These are phyloP conservation scores for Cuculus canorus DNA, from an alignment of 2,797 vertebrate species.

Conservation along the genomic window DNA sequence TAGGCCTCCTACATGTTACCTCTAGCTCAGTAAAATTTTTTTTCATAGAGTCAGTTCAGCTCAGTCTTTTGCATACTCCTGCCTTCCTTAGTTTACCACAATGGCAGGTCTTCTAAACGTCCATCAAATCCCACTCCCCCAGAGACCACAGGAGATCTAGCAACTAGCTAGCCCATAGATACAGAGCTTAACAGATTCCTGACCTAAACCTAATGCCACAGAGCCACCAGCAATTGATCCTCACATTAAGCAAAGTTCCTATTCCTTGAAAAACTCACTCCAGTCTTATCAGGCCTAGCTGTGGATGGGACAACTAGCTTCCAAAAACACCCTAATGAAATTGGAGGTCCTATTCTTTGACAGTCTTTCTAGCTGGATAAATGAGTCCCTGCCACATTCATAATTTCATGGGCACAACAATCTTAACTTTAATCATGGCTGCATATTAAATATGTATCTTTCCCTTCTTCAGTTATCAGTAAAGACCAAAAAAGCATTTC, in stretches of 20 bases:
- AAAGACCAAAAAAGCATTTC: background rate
- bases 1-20: background rate
- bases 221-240: background rate
- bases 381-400: background rate
- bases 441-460: background rate
- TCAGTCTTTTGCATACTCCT: background rate
- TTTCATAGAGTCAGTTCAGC: background rate
- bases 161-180: background rate
- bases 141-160: background rate
- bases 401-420: background rate
- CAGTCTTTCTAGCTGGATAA: background rate
- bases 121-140: too few species aligned
- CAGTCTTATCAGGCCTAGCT: background rate
- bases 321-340: background rate
- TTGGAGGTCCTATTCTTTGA: background rate
- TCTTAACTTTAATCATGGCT: background rate
- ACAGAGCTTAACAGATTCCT: background rate
- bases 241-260: background rate
- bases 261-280: background rate
- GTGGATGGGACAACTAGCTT: background rate
- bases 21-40: background rate
- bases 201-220: background rate
- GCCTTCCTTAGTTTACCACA: background rate
- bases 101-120: background rate
- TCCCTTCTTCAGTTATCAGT: background rate